Conservation (phyloP, 1,140 invertebrate genomes). For the Drosophila neocordata region DNA sequence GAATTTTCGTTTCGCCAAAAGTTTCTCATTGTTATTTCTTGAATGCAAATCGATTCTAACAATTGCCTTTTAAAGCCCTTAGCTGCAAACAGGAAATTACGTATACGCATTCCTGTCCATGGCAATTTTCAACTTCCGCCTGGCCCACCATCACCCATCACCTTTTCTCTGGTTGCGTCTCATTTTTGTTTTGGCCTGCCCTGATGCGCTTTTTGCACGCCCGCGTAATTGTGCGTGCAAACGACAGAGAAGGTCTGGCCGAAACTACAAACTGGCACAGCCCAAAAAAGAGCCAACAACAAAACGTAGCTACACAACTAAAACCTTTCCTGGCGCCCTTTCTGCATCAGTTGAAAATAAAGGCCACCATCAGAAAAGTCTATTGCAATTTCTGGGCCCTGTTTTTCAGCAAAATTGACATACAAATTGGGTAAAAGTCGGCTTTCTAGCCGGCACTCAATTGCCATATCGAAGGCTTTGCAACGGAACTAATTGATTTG, state of each 20-base stretch:
- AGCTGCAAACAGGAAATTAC: conserved; percentile 6
- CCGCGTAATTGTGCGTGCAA: conserved; percentile 9
- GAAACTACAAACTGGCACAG: background rate
- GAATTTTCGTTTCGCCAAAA: background rate
- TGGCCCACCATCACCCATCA: background rate
- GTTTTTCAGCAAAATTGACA: conserved; percentile 5
- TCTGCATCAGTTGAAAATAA: conserved; percentile 3
- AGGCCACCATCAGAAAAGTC: background rate
- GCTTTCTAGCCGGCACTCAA: background rate
- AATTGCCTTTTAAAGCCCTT: background rate
- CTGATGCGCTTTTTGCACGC: conserved; percentile 5
- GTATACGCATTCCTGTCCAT: conserved; percentile 1
- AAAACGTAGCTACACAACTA: background rate
- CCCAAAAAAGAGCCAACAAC: background rate
- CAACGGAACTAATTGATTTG: conserved; percentile 3
- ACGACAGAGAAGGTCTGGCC: background rate
- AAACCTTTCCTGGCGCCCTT: background rate
- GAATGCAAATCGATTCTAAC: background rate
- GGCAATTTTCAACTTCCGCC: conserved; percentile 2
- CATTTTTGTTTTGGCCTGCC: background rate
- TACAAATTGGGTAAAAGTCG: conserved; percentile 6
- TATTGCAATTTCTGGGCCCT: conserved; percentile 1
- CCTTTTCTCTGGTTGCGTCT: background rate
- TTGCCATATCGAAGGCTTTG: background rate
- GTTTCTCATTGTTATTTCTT: background rate